Evolutionary conservation across 2,797 vertebrate species (phyloP), one percentile per base, ranked within the genome.

Genomic region (Eleutherodactylus coqui): DNA sequence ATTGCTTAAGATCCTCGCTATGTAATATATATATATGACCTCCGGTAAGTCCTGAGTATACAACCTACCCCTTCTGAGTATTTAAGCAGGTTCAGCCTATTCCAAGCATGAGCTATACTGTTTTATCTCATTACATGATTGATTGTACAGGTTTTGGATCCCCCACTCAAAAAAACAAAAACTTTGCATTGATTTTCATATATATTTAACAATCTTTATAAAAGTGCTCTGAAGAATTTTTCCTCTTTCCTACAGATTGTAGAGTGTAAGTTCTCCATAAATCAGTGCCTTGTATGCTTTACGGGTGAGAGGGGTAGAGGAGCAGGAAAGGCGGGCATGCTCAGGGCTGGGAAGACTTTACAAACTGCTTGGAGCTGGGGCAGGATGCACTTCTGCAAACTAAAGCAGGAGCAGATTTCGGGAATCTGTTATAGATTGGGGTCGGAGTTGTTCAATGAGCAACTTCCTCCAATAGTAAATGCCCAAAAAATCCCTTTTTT

Each of bases 251-350:
- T 80, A n/a, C 62, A 82, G 17, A 72, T 53, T 75, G 19, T 78
- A 80, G 53, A 16, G 73, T 75, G 73, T 62, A 51, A 36, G 75
- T 84, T 84, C 53, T 64, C 43, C 67, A 75, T 80, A 64, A 79
- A 87, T 80, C 82, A 67, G 86, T 87, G 86, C 86, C 86, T 87
- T 85, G 78, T 78, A 80, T 84, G 53, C 67, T 43, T 24, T 51
- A 29, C 1, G 32, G 34, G n/a, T 75, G 79, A 43, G 76, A 38
- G 67, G 32, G 14, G 60, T 36, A 69, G 64, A 67, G 70, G 9
- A 29, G 21, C 36, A 34, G n/a, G 47, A 21, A 43, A 29, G 5
- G 13, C 67, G 24, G 27, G 8, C 80, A 58, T 73, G 67, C n/a
- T 29, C 2, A 9, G 32, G 17, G n/a, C 10, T 8, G 1, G 38